Evolutionary conservation across 1,140 invertebrate genomes (phyloP).

Genomic region (Neodiprion fabricii): DNA sequence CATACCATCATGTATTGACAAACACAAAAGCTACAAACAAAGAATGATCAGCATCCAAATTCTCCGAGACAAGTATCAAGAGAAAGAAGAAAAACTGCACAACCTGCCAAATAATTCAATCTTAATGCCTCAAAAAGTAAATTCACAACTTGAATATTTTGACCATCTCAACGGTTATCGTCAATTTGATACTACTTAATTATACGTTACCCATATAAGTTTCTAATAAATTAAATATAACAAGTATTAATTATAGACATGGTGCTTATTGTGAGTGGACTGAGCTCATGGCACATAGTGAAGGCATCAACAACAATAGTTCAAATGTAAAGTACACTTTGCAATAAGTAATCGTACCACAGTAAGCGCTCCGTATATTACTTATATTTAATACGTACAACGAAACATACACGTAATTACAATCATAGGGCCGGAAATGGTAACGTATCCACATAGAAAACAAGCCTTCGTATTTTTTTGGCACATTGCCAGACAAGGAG

Average conservation of each 20-base stretch:
- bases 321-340: slow-evolving; percentile 22
- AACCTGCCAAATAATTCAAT: no score
- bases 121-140: no score
- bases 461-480: not conserved
- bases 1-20: no score
- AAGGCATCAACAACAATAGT: slow-evolving; percentile 27
- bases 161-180: no score
- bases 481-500: not conserved
- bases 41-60: no score
- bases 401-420: not conserved
- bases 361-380: slow-evolving; percentile 16
- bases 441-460: not conserved
- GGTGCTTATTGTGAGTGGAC: not conserved
- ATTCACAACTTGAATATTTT: no score
- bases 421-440: not conserved
- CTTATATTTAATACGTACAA: slow-evolving; percentile 27
- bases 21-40: no score
- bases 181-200: no score
- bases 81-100: no score
- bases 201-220: no score
- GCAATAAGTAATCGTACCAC: slow-evolving; percentile 20
- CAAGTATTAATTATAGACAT: not conserved
- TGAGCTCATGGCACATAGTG: slow-evolving; percentile 25
- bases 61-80: no score
- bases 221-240: no score